phyloP scores from a whole-genome alignment of 1,140 invertebrate species.

The Tetramorium simillimum region DNA sequence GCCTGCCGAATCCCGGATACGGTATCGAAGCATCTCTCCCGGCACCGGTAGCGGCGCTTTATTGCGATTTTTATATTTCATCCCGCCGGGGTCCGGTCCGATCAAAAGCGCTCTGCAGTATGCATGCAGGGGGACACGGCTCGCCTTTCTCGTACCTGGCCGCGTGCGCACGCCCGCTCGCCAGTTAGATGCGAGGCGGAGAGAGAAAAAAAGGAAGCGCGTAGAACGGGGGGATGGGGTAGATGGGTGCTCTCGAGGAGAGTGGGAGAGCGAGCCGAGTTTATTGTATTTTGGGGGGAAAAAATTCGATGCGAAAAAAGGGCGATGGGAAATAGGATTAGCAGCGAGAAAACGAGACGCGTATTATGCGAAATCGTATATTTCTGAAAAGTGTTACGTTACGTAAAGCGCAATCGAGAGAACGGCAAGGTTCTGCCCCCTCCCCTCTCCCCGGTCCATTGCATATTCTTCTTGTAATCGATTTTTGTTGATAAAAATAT shows the following conservation, averaged over 20 bases:
- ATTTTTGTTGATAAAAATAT: neutral
- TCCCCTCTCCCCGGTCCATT: neutral
- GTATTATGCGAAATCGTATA: constrained; percentile 17
- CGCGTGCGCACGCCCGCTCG: constrained; percentile 45
- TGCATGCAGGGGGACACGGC: constrained; percentile 70
- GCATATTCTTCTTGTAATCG: neutral
- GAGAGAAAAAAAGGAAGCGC: constrained; percentile 52
- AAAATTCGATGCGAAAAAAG: constrained; percentile 16
- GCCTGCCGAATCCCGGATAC: constrained; percentile 71
- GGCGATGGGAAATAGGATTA: constrained; percentile 37
- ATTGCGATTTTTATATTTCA: constrained; percentile 80
- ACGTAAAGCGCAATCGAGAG: neutral
- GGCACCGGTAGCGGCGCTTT: constrained; percentile 73
- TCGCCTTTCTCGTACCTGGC: constrained; percentile 69
- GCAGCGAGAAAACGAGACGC: constrained; percentile 12
- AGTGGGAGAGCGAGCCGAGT: constrained; percentile 6
- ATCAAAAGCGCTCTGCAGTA: constrained; percentile 78
- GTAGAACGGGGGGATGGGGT: constrained; percentile 35
- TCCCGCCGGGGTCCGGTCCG: constrained; percentile 74
- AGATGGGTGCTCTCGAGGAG: neutral
- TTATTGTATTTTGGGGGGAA: constrained; percentile 55
- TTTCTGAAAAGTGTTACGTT: constrained; percentile 19
- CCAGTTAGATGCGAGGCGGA: constrained; percentile 60
- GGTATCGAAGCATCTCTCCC: constrained; percentile 72
- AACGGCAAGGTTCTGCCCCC: neutral